Evolutionary conservation across 2,888 invertebrate species (phyloP).

Genomic region (Periphyllus acericola): DNA sequence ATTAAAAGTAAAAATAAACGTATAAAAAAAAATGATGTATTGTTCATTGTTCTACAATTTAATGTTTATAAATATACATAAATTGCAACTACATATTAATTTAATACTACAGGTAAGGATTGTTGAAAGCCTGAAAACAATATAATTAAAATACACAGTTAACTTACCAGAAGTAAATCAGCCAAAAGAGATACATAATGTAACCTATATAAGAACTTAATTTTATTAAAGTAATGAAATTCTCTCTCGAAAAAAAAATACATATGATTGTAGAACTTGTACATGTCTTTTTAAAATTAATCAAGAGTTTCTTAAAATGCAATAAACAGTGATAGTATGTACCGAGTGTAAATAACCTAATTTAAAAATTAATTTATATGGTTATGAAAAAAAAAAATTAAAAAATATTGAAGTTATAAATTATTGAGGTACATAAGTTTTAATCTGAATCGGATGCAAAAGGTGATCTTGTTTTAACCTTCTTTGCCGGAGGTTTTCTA

Average conservation of each 20-base stretch:
- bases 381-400: constrained; percentile 8
- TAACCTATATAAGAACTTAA: too few species aligned
- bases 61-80: constrained; percentile 13
- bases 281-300: background rate
- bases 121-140: background rate
- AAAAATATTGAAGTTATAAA: constrained; percentile 1
- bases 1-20: constrained; percentile 50
- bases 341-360: background rate
- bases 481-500: constrained; percentile 53
- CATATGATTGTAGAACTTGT: background rate
- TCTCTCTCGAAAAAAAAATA: background rate
- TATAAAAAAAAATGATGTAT: constrained; percentile 4
- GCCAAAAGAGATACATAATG: background rate
- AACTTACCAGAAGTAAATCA: background rate
- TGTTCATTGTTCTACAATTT: constrained; percentile 37
- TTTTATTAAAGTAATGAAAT: background rate
- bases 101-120: constrained; percentile 6
- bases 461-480: constrained; percentile 29
- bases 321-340: background rate
- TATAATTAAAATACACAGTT: background rate
- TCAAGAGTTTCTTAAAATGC: constrained; percentile 2
- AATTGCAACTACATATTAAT: background rate
- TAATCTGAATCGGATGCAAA: constrained; percentile 34
- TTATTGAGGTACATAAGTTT: constrained; percentile 7
- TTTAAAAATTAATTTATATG: background rate